Evolutionary conservation across 2,113 vertebrate genomes (phyloP), one percentile per base, ranked within the genome.

Genomic region (Origma solitaria): DNA sequence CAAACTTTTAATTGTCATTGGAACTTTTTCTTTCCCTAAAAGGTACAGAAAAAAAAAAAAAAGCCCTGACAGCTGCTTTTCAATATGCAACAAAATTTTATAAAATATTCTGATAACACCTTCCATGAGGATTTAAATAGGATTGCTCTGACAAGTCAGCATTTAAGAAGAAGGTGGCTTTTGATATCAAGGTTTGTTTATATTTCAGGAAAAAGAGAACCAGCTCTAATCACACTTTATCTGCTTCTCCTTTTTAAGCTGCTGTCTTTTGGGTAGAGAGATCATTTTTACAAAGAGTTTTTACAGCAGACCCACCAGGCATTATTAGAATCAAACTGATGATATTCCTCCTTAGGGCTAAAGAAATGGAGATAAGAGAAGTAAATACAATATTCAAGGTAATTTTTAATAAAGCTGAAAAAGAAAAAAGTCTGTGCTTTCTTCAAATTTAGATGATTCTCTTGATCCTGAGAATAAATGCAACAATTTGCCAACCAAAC

Each of bases 321-420:
- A 94, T 94, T 97, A 93, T 95, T 96, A 92, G 94, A 94, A 90
- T 92, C 92, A 93, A 94, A 97, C 77, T 82, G 94, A 94, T 94
- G 83, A 82, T 94, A 91, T 94, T 92, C 56, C 40, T 96, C 86
- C 88, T 94, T 88, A 86, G 65, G 92, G 91, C 64, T 93, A 60
- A 82, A 96, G 92, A 84, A 94, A 94, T 94, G 86, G 77, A 96
- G 92, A 88, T 88, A 94, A 88, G 88, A 84, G 91, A 88, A 91
- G 73, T 94, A 94, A 95, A 95, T 95, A 96, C 83, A 94, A 96
- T 96, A 95, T 95, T 96, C 94, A 80, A 96, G 88, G 92, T 88
- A 97, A 93, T 94, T 96, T 88, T 96, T 94, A 97, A 96, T 95
- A 96, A 94, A 95, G 90, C 28, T 60, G 14, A 47, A 92, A 73